Percentiles rank a stretch among this genome's conserved stretches.
phyloP scores from a whole-genome alignment of 2,888 invertebrate species.

The Drosophila neotestacea region DNA sequence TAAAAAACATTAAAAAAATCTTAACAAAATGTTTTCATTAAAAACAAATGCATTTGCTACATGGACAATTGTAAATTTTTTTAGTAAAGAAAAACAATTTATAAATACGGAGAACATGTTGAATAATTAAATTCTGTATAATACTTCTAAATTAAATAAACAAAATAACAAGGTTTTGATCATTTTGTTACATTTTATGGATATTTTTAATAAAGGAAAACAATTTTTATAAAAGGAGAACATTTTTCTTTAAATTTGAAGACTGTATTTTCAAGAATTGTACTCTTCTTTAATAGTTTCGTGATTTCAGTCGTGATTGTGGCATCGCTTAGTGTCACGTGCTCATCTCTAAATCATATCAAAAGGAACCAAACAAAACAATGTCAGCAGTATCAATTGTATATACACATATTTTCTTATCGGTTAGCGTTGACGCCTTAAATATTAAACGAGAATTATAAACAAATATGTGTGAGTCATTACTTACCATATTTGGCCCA shows the following conservation, averaged over 20 bases:
- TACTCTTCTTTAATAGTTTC: background rate
- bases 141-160: too few species aligned
- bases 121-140: too few species aligned
- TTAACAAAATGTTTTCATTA: too few species aligned
- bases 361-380: conserved; percentile 35
- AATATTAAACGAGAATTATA: conserved; percentile 24
- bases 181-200: too few species aligned
- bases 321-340: background rate
- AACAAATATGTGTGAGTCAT: conserved; percentile 29
- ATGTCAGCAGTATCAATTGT: conserved; percentile 26
- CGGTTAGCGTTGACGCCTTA: conserved; percentile 30
- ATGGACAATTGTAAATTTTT: too few species aligned
- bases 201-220: too few species aligned
- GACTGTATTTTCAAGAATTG: background rate
- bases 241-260: too few species aligned
- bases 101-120: too few species aligned
- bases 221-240: too few species aligned
- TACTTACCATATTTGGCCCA: conserved; percentile 97
- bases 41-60: too few species aligned
- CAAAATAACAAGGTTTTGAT: too few species aligned
- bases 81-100: too few species aligned
- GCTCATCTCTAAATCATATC: conserved; percentile 29
- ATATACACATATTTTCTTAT: conserved; percentile 37
- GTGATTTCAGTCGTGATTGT: background rate
- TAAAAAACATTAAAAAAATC: background rate